Evolutionary conservation across 2,797 vertebrate genomes (phyloP).

Genomic region (Onychomys torridus): DNA sequence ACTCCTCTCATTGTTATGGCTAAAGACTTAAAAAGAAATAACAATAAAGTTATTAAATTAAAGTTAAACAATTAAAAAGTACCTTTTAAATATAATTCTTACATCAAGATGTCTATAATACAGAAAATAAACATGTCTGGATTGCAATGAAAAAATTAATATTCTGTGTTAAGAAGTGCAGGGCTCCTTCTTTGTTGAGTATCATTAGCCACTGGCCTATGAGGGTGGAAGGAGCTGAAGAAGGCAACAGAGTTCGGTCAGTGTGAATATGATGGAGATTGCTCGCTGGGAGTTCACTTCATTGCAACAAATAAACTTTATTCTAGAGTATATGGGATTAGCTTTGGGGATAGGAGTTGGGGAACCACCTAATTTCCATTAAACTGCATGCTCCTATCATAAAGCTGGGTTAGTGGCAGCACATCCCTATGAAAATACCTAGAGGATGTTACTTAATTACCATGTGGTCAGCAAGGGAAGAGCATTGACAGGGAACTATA

Average conservation of each 20-base stretch:
- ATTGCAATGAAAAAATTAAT: not conserved
- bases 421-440: not conserved
- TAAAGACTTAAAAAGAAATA: not conserved
- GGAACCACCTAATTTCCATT: not conserved
- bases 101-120: not conserved
- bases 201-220: not conserved
- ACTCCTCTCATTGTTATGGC: not conserved
- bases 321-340: not conserved
- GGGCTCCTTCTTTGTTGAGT: not conserved
- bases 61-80: no score
- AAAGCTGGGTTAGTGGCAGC: not conserved
- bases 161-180: not conserved
- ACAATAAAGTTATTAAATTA: no score
- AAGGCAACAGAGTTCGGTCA: not conserved
- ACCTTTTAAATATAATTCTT: not conserved
- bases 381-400: not conserved
- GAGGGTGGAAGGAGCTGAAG: not conserved
- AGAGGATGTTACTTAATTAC: not conserved
- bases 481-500: not conserved
- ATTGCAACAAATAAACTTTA: not conserved
- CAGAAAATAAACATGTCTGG: not conserved
- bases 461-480: not conserved
- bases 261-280: not conserved
- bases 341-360: not conserved
- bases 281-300: not conserved